Conservation (phyloP, 1,140 invertebrate species). For the Drosophila parvula region DNA sequence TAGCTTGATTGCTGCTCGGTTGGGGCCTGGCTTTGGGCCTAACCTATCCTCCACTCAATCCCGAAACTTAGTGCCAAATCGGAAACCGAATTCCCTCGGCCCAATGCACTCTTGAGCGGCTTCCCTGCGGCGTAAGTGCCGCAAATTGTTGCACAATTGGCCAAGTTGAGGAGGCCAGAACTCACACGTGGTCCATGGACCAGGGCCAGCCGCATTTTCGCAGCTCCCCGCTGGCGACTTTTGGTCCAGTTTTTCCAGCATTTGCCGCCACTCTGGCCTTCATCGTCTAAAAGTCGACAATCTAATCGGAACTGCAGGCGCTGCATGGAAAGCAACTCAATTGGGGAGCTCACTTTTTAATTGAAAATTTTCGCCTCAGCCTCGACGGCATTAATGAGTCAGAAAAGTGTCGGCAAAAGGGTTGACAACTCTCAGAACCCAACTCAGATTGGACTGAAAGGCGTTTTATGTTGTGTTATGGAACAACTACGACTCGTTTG, state of each 20-base stretch:
- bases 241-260: conserved; percentile 36
- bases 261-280: conserved; percentile 38
- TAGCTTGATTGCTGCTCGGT: conserved; percentile 10
- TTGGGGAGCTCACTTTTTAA: conserved; percentile 29
- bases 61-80: neutral
- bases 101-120: conserved; percentile 22
- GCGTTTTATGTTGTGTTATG: conserved; percentile 20
- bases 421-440: conserved; percentile 44
- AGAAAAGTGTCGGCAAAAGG: conserved; percentile 67
- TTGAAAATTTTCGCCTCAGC: conserved; percentile 38
- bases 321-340: conserved; percentile 17
- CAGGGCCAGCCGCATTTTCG: conserved; percentile 19
- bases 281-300: conserved; percentile 5
- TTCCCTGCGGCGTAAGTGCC: conserved; percentile 56
- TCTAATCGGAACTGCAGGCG: conserved; percentile 28
- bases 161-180: conserved; percentile 28
- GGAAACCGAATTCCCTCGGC: conserved; percentile 28
- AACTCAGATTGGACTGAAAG: conserved; percentile 23
- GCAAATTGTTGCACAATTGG: conserved; percentile 73
- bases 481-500: neutral
- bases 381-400: conserved; percentile 65
- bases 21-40: neutral
- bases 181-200: conserved; percentile 31
- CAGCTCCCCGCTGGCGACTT: conserved; percentile 23
- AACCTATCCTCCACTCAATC: neutral